A percentile compares a stretch with the other conserved stretches of the same genome.
phyloP scores from a whole-genome alignment of 2,888 invertebrate genomes.

The Drepanosiphum platanoidis region DNA sequence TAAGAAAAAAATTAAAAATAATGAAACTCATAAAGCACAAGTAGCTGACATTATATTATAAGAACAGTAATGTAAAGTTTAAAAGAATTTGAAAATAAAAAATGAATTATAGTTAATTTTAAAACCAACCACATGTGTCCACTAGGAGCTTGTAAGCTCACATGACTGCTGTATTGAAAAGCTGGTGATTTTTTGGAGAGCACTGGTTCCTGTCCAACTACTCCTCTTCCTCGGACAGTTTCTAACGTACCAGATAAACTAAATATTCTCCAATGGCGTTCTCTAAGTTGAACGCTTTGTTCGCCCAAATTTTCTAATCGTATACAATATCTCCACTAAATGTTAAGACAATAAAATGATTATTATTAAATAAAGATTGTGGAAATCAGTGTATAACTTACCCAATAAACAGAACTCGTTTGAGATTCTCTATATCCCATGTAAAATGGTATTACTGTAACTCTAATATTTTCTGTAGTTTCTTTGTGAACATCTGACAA shows the following conservation, averaged over 20 bases:
- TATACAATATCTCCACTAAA: slow-evolving; percentile 96
- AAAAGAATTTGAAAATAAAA: not conserved
- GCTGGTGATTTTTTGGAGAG: slow-evolving; percentile 88
- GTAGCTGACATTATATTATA: not conserved
- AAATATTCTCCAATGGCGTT: slow-evolving; percentile 98
- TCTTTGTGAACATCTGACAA: slow-evolving; percentile 96
- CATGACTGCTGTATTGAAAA: slow-evolving; percentile 98
- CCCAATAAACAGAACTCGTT: slow-evolving; percentile 92
- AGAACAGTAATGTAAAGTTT: not conserved
- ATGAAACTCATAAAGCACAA: no score
- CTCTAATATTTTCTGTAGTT: slow-evolving; percentile 93
- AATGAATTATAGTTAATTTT: not conserved
- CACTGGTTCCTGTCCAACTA: slow-evolving; percentile 97
- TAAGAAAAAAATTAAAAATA: not conserved
- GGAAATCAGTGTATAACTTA: slow-evolving; percentile 67
- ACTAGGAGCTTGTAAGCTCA: slow-evolving; percentile 94
- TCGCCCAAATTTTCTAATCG: slow-evolving; percentile 93
- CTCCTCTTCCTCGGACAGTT: slow-evolving; percentile 92
- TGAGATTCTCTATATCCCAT: slow-evolving; percentile 95
- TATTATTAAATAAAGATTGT: not conserved
- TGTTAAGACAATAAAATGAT: slow-evolving; percentile 63
- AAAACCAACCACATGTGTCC: slow-evolving; percentile 91
- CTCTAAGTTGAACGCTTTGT: slow-evolving; percentile 88
- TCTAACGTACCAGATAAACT: slow-evolving; percentile 92
- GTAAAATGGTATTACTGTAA: slow-evolving; percentile 98